Conservation (phyloP, 2,113 vertebrate genomes). For the Oreocharis arfaki region DNA sequence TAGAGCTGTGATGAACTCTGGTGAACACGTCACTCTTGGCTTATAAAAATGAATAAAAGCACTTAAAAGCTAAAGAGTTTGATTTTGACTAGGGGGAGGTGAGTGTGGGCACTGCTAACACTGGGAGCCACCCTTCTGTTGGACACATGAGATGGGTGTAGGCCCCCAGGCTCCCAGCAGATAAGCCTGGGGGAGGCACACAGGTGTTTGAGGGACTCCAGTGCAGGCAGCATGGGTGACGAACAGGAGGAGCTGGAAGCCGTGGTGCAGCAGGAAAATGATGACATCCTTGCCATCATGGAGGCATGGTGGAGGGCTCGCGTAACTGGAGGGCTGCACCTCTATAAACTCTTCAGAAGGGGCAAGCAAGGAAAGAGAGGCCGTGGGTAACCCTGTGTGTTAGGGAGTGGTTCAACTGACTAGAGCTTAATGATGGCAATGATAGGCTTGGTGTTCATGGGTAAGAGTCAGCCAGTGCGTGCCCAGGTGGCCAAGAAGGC, state of each 20-base stretch:
- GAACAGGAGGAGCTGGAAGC: not conserved
- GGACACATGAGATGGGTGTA: not conserved
- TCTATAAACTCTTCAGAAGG: not conserved
- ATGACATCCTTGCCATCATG: not conserved
- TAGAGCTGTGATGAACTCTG: not conserved
- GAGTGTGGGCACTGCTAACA: not conserved
- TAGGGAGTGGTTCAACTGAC: not conserved
- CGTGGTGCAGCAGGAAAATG: not conserved
- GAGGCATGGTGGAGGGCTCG: not conserved
- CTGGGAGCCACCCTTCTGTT: not conserved
- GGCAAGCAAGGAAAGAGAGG: not conserved
- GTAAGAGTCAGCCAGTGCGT: not conserved
- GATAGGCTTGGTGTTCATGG: not conserved
- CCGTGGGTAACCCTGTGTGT: not conserved
- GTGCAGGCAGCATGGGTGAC: not conserved
- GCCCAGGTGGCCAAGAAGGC: not conserved
- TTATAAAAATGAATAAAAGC: not conserved
- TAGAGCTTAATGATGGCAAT: not conserved
- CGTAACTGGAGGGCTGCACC: not conserved
- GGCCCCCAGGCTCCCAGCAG: not conserved
- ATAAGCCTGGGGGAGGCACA: not conserved
- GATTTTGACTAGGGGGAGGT: not conserved
- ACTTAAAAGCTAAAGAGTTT: not conserved
- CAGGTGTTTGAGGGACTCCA: not conserved
- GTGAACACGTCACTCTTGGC: not conserved